Conservation (phyloP, 1,140 invertebrate species). For the Penaeus vannamei region DNA sequence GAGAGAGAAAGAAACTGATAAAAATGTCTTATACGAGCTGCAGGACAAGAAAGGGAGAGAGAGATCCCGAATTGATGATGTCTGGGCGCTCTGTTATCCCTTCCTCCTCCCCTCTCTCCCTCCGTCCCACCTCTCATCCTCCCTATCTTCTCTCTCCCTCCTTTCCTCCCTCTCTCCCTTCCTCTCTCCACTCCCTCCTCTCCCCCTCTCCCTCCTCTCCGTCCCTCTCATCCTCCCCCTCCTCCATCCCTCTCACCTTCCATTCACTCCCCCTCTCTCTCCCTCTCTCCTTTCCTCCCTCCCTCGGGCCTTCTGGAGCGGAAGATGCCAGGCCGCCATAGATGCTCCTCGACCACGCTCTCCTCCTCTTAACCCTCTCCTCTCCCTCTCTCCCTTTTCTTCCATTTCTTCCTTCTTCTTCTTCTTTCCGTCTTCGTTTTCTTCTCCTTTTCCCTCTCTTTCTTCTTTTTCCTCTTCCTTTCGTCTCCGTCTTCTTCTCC, state of each 20-base stretch:
- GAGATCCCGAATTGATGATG: too few species aligned
- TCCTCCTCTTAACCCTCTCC: not conserved
- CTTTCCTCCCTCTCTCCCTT: not conserved
- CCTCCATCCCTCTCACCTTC: not conserved
- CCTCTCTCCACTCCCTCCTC: not conserved
- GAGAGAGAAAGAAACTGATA: too few species aligned
- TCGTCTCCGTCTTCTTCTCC: too few species aligned
- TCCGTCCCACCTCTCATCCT: too few species aligned
- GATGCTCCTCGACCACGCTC: not conserved
- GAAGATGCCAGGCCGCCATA: too few species aligned
- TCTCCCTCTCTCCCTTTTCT: not conserved
- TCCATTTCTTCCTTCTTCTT: not conserved
- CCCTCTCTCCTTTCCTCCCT: not conserved
- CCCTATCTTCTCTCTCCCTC: not conserved
- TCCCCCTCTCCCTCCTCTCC: not conserved
- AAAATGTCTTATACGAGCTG: too few species aligned
- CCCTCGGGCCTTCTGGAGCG: not conserved
- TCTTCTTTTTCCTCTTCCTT: not conserved
- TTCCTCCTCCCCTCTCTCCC: not conserved
- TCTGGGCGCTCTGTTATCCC: too few species aligned
- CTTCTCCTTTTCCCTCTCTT: not conserved
- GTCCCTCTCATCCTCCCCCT: not conserved
- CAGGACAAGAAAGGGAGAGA: too few species aligned
- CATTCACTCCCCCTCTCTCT: not conserved
- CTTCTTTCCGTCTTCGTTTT: not conserved